Base-by-base conservation (phyloP, 2,113 vertebrate species). In the Trochalopteron elliotii region DNA sequence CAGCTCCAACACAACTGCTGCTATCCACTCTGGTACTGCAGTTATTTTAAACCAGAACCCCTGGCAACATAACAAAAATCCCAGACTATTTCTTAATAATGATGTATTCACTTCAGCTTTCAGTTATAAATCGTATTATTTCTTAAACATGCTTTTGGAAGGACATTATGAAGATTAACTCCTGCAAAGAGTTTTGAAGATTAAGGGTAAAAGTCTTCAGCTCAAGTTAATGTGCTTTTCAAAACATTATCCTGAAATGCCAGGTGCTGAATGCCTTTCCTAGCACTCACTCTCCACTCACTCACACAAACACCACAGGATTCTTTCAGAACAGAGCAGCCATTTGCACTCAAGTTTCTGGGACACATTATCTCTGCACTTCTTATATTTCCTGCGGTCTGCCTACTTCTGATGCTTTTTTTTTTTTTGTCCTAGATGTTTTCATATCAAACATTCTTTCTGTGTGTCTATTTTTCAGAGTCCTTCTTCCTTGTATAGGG, bases 141-240 rank as follows among this genome's bases (percentile, higher is more conserved):
- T 63, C 79, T 57, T 65, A 78, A 85, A 74, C 23, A 47, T 2
- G 1, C 33, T 68, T 94, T 45, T 55, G 25, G 22, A 87, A 37
- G 49, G 37, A 91, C 11, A 3, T 55, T 69, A 83, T 31, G 35
- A 89, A 90, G 83, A 89, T 82, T 82, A 94, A 89, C 55, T 88
- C 42, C 81, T 30, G 50, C 82, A 89, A 81, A 84, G 52, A 39
- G 20, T 87, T 78, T 42, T 78, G 57, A 94, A 87, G 74, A 89
- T 89, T 89, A 91, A 83, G 53, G 40, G 23, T 50, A n/a, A 30
- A 92, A 92, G 37, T 55, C 80, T 84, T 64, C 45, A 84, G 76
- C 93, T 90, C 47, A 60, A 94, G 40, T 71, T 67, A 87, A 94
- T 27, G 65, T 68, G 56, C 49, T 94, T 95, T 94, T 49, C 83